A percentile compares a stretch with the other conserved stretches of the same genome.
Conservation (phyloP, 2,113 vertebrate genomes). For the Gymnorhina tibicen region DNA sequence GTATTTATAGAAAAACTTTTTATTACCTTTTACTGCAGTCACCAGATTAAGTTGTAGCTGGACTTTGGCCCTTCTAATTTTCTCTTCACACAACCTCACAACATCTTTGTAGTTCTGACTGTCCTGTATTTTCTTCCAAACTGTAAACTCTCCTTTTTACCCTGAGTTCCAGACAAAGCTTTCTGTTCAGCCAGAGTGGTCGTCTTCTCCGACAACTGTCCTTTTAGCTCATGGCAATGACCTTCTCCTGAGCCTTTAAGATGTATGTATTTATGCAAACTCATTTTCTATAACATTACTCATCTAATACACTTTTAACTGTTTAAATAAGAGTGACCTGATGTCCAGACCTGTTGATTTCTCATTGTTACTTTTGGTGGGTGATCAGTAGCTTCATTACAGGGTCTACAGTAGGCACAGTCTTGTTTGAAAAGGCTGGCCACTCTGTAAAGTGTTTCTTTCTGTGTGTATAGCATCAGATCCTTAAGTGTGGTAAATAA, state of each 20-base stretch:
- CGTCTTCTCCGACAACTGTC: neutral
- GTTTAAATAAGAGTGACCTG: neutral
- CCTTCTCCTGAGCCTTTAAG: neutral
- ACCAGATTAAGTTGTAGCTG: neutral
- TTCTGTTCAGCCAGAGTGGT: neutral
- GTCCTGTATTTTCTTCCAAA: neutral
- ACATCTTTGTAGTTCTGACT: no score
- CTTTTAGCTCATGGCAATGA: neutral
- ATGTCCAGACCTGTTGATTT: neutral
- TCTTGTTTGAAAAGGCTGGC: neutral
- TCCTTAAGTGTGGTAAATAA: neutral
- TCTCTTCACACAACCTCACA: neutral
- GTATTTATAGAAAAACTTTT: neutral
- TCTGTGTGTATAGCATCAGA: neutral
- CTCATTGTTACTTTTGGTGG: neutral
- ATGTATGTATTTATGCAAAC: neutral
- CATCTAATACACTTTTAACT: neutral
- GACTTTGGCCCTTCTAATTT: neutral
- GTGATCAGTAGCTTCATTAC: neutral
- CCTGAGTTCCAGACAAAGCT: neutral
- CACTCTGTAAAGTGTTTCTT: no score
- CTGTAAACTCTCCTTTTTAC: neutral
- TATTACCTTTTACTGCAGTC: neutral
- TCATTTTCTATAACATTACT: neutral
- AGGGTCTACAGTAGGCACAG: neutral